Evolutionary conservation across 2,113 vertebrate species (phyloP).

Genomic region (Phaethon lepturus): DNA sequence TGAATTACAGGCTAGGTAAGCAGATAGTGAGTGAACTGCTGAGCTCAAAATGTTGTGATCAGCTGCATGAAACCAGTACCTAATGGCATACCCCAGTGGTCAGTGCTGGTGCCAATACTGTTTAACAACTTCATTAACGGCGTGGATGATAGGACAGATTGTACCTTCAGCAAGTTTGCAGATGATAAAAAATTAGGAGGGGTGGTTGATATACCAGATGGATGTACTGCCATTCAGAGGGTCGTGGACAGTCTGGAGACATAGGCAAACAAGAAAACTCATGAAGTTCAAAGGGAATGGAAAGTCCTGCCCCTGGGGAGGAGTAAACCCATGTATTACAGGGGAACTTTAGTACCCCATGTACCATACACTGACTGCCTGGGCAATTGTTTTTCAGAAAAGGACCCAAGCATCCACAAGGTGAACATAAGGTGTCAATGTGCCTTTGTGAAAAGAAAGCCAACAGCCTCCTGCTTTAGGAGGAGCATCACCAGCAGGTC

Average conservation of each 20-base stretch:
- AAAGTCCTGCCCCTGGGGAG: neutral
- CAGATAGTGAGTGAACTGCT: neutral
- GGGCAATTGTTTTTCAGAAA: neutral
- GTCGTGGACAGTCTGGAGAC: accelerated
- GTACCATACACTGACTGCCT: neutral
- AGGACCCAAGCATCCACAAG: neutral
- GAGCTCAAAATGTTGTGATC: neutral
- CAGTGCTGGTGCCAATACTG: neutral
- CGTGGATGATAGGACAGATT: neutral
- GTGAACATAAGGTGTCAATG: neutral
- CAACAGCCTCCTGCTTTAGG: neutral
- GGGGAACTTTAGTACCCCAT: neutral
- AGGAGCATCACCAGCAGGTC: neutral
- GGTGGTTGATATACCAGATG: neutral
- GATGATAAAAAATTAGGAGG: neutral
- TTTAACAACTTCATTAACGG: neutral
- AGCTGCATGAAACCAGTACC: neutral
- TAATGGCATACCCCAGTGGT: neutral
- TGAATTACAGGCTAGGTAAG: neutral
- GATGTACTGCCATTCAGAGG: neutral
- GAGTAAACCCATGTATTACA: neutral
- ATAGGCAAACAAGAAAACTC: neutral
- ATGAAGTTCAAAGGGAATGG: neutral
- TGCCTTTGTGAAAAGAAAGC: neutral
- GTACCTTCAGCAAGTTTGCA: neutral